phyloP scores from a whole-genome alignment of 2,113 vertebrate species.

The Macaca mulatta region DNA sequence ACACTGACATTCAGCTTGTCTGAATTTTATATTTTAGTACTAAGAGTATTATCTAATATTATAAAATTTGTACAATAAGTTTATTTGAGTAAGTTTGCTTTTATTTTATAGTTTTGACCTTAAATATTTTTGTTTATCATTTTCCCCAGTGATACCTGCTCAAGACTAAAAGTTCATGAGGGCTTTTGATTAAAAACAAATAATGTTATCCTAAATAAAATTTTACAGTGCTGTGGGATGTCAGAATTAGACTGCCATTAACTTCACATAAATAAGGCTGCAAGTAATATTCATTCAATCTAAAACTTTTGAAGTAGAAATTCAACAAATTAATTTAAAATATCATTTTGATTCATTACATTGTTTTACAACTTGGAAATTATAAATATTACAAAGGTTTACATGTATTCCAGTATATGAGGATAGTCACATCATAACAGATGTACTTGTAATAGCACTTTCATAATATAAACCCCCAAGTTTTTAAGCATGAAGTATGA shows the following conservation, averaged over 20 bases:
- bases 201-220: not conserved
- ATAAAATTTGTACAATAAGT: not conserved
- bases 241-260: not conserved
- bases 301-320: not conserved
- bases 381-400: not conserved
- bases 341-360: not conserved
- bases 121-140: not conserved
- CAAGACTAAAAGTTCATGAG: not conserved
- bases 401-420: not conserved
- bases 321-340: not conserved
- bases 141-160: rapidly evolving
- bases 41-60: not conserved
- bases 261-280: not conserved
- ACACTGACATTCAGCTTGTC: not conserved
- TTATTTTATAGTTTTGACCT: not conserved
- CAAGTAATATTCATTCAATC: not conserved
- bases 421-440: not conserved
- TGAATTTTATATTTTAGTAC: not conserved
- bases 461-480: not conserved
- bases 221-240: not conserved
- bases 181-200: not conserved
- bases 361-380: not conserved
- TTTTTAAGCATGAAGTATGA: not conserved
- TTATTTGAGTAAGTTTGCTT: not conserved
- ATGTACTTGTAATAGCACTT: not conserved